Percentiles rank a stretch among this genome's conserved stretches.
Evolutionary conservation across 2,888 invertebrate species (phyloP).

Genomic region (Malthinus seriepunctatus): DNA sequence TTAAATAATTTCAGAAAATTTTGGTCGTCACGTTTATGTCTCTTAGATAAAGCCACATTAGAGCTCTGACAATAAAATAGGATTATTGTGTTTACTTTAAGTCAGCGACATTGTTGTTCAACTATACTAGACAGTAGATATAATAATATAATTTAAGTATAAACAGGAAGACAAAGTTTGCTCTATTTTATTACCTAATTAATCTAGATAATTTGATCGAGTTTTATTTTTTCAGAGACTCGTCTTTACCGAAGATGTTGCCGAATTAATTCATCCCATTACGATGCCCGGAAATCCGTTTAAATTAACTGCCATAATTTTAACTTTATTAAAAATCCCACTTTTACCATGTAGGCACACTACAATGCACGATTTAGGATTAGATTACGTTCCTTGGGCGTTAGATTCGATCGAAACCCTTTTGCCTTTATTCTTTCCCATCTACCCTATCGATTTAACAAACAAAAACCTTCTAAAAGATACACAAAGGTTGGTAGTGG

Average conservation of each 20-base stretch:
- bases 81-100: too few species aligned
- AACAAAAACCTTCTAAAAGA: slow-evolving; percentile 52
- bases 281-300: slow-evolving; percentile 62
- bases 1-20: too few species aligned
- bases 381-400: slow-evolving; percentile 55
- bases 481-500: slow-evolving; percentile 56
- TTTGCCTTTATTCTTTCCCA: slow-evolving; percentile 51
- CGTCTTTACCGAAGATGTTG: slow-evolving; percentile 65
- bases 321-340: slow-evolving; percentile 64
- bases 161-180: too few species aligned
- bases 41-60: too few species aligned
- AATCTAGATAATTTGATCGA: too few species aligned
- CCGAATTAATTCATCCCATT: slow-evolving; percentile 71
- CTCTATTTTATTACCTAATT: too few species aligned
- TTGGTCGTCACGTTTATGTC: too few species aligned
- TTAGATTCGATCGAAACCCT: slow-evolving; percentile 59
- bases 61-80: too few species aligned
- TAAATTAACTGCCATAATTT: slow-evolving; percentile 62
- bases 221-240: slow-evolving; percentile 58
- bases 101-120: too few species aligned
- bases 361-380: slow-evolving; percentile 52
- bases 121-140: too few species aligned
- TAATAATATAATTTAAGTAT: too few species aligned
- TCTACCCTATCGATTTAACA: slow-evolving; percentile 46
- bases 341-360: slow-evolving; percentile 57